Evolutionary conservation across 2,797 vertebrate genomes (phyloP).

Genomic region (Furcifer pardalis): DNA sequence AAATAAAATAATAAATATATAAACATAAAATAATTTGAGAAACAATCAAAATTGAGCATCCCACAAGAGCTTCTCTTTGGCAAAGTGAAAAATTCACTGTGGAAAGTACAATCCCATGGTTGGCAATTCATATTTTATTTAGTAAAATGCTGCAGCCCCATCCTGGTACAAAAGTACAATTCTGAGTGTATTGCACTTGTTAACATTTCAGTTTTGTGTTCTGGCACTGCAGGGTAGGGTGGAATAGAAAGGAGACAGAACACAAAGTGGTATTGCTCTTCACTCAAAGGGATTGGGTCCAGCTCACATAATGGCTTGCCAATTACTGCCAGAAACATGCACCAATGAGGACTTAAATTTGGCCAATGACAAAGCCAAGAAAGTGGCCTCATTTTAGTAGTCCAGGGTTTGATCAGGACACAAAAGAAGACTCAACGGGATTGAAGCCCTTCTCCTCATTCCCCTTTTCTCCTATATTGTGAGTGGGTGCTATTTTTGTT

Average conservation of each 20-base stretch:
- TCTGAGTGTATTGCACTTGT: neutral
- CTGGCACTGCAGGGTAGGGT: no score
- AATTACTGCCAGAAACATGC: no score
- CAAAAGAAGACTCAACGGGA: neutral
- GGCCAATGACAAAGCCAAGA: no score
- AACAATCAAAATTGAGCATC: conserved; percentile 34
- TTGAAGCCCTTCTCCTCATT: neutral
- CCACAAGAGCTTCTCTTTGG: neutral
- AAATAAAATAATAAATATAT: no score
- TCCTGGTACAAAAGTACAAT: neutral
- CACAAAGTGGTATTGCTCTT: neutral
- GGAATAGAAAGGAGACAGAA: neutral
- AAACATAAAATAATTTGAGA: neutral
- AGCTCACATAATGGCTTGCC: no score
- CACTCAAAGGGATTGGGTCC: neutral
- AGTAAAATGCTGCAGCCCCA: neutral
- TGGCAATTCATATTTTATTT: neutral
- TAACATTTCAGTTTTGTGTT: neutral
- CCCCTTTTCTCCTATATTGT: neutral
- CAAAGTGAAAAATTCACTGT: conserved; percentile 51
- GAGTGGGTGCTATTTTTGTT: neutral
- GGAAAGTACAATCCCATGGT: neutral
- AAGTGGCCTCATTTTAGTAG: no score
- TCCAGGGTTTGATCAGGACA: no score
- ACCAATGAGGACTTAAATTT: no score